phyloP scores from a whole-genome alignment of 1,140 invertebrate species.

The fruit fly (Drosophila melanogaster) region Release_6_plus_ISO1_MT NT_037436.4:798001-798500 shows the following conservation, averaged over 20 bases:
- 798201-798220: slow-evolving; percentile 68
- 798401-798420: slow-evolving; percentile 73
- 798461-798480: slow-evolving; percentile 51
- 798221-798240: slow-evolving; percentile 31
- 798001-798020: slow-evolving; percentile 40
- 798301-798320: slow-evolving; percentile 76
- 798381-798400: slow-evolving; percentile 65
- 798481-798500: slow-evolving; percentile 40
- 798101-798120: neutral
- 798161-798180: slow-evolving; percentile 76
- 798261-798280: slow-evolving; percentile 59
- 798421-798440: slow-evolving; percentile 71
- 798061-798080: slow-evolving; percentile 51
- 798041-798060: slow-evolving; percentile 66
- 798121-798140: slow-evolving; percentile 29
- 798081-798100: slow-evolving; percentile 63
- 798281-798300: slow-evolving; percentile 73
- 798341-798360: slow-evolving; percentile 64
- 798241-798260: slow-evolving; percentile 18
- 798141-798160: slow-evolving; percentile 79
- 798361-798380: slow-evolving; percentile 66
- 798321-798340: slow-evolving; percentile 75
- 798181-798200: slow-evolving; percentile 44
- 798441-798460: slow-evolving; percentile 67
- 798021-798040: slow-evolving; percentile 73